Percentiles rank a stretch among this genome's conserved stretches.
These are phyloP conservation scores for Manis javanica DNA, from an alignment of 2,797 vertebrate species.

Conservation along the genomic window DNA sequence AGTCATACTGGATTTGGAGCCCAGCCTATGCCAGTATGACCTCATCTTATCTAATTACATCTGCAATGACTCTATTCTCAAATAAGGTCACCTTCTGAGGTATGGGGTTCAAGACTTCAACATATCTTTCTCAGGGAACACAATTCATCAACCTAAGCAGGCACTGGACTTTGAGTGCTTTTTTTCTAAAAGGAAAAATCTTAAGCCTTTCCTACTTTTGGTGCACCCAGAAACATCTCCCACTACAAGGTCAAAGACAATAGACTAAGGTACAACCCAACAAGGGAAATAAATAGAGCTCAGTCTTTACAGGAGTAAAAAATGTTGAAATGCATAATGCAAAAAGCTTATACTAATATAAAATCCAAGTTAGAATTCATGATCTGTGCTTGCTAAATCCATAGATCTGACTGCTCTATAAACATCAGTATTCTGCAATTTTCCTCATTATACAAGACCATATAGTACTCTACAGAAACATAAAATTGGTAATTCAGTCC, in stretches of 20 bases:
- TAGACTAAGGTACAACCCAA: background rate
- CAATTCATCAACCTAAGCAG: background rate
- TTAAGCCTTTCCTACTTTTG: background rate
- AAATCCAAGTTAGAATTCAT: constrained; percentile 45
- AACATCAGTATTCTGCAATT: constrained; percentile 55
- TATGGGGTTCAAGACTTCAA: background rate
- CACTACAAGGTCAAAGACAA: background rate
- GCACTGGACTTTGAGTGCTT: background rate
- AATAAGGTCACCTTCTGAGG: background rate
- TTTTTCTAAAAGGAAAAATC: background rate
- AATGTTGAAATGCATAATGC: background rate
- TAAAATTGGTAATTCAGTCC: constrained; percentile 30
- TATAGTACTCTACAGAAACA: constrained; percentile 14
- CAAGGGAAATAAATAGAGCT: background rate
- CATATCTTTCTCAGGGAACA: background rate
- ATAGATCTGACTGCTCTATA: background rate
- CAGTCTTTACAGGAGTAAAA: background rate
- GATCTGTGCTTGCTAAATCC: constrained; percentile 15
- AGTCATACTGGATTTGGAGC: background rate
- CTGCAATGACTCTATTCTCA: background rate
- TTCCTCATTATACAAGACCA: constrained; percentile 21
- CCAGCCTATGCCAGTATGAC: background rate
- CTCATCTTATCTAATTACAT: background rate
- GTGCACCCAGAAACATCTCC: background rate
- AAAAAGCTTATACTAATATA: constrained; percentile 7